A percentile compares a stretch with the other conserved stretches of the same genome.
Conservation (phyloP, 1,140 invertebrate genomes). For the Sarcophaga peregrina region DNA sequence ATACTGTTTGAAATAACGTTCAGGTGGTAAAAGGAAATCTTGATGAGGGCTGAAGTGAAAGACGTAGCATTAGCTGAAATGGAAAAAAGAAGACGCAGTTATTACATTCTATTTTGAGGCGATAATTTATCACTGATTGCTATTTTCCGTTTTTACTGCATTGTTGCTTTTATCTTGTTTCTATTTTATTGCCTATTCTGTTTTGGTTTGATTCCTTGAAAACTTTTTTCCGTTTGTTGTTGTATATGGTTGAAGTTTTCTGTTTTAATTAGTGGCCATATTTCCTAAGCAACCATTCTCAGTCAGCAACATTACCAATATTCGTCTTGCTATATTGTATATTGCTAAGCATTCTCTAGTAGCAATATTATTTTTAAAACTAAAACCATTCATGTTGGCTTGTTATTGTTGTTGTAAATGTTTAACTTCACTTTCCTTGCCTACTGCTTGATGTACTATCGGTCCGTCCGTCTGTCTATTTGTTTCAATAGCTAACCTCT, state of each 20-base stretch:
- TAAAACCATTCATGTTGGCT: too few relatives aligned
- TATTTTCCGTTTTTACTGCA: not conserved
- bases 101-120: constrained; percentile 24
- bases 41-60: not conserved
- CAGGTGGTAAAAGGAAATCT: not conserved
- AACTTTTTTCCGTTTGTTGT: not conserved
- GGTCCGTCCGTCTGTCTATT: not conserved
- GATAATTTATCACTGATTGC: constrained; percentile 26
- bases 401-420: too few relatives aligned
- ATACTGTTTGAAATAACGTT: too few relatives aligned
- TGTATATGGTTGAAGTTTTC: not conserved
- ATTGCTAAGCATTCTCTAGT: too few relatives aligned
- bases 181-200: constrained; percentile 16
- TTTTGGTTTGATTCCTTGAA: not conserved
- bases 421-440: too few relatives aligned
- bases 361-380: too few relatives aligned
- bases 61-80: not conserved
- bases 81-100: constrained; percentile 20
- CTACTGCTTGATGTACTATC: not conserved
- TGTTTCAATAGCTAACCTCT: not conserved
- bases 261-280: not conserved
- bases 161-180: not conserved
- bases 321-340: constrained; percentile 57
- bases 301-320: constrained; percentile 57
- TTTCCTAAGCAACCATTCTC: not conserved